Conservation (phyloP, 2,113 vertebrate species). For the Phaetusa simplex region DNA sequence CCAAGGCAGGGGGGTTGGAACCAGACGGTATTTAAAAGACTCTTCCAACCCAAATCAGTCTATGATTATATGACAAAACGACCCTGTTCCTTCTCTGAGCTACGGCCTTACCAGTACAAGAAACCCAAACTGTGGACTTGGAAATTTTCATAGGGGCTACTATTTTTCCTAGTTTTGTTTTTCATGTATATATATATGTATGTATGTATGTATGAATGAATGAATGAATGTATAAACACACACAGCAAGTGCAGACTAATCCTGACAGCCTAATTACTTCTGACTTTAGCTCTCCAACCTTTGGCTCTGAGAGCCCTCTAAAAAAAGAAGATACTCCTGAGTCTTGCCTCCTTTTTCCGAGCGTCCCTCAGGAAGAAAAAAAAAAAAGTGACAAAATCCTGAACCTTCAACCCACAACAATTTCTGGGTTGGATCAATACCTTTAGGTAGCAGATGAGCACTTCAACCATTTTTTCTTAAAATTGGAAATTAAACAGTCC, state of each 20-base stretch:
- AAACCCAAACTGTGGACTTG: background rate
- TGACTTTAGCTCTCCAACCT: background rate
- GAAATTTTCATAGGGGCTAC: background rate
- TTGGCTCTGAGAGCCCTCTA: background rate
- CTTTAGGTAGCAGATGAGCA: background rate
- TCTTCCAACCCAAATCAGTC: background rate
- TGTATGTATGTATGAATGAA: background rate
- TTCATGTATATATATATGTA: background rate
- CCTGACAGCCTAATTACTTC: background rate
- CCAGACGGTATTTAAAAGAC: background rate
- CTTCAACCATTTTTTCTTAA: background rate
- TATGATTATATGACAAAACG: background rate
- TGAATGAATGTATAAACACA: background rate
- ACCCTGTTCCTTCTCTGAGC: background rate
- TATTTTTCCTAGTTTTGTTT: background rate
- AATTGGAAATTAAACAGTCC: background rate
- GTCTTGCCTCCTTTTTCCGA: background rate
- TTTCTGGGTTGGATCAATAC: background rate
- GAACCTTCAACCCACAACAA: accelerated
- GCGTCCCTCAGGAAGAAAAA: too few species aligned
- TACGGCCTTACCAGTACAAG: background rate
- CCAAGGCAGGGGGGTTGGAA: background rate
- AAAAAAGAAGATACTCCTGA: background rate
- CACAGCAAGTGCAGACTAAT: background rate
- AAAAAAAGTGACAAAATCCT: background rate